phyloP scores from a whole-genome alignment of 2,888 invertebrate species.

The Cremastobaeus sp. region DNA sequence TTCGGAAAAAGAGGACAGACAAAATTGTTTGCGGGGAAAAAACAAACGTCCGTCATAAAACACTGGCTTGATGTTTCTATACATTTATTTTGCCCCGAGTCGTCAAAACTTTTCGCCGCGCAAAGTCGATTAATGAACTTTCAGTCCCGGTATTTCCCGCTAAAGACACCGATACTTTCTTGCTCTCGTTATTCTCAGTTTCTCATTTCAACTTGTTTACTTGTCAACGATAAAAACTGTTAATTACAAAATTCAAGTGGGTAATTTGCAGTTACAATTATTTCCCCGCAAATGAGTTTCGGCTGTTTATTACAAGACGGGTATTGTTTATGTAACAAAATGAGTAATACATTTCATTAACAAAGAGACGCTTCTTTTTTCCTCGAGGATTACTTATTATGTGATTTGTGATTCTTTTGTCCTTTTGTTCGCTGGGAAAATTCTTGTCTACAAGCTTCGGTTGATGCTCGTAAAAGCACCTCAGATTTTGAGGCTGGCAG shows the following conservation, averaged over 20 bases:
- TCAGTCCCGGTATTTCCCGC: constrained; percentile 23
- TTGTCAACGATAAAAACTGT: background rate
- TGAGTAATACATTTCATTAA: too few relatives aligned
- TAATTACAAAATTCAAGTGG: background rate
- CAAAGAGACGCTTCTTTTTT: too few relatives aligned
- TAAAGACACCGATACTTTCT: background rate
- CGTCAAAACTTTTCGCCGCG: constrained; percentile 27
- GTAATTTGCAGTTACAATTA: background rate
- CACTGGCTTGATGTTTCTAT: background rate
- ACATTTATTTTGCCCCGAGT: constrained; percentile 26
- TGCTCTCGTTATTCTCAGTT: background rate
- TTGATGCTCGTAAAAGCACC: background rate
- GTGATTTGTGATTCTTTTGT: too few relatives aligned
- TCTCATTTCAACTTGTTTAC: constrained; percentile 7
- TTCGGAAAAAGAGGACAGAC: too few relatives aligned
- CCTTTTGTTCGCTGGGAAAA: too few relatives aligned
- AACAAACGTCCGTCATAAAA: too few relatives aligned
- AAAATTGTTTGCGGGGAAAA: too few relatives aligned
- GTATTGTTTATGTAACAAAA: too few relatives aligned
- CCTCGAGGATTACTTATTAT: too few relatives aligned
- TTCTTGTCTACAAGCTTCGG: background rate
- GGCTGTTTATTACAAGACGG: too few relatives aligned
- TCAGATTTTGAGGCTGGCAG: background rate
- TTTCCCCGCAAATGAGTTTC: too few relatives aligned
- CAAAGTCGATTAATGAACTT: constrained; percentile 34